Base-by-base conservation (phyloP, 1,140 invertebrate genomes). In the Palaemon carinicauda region DNA sequence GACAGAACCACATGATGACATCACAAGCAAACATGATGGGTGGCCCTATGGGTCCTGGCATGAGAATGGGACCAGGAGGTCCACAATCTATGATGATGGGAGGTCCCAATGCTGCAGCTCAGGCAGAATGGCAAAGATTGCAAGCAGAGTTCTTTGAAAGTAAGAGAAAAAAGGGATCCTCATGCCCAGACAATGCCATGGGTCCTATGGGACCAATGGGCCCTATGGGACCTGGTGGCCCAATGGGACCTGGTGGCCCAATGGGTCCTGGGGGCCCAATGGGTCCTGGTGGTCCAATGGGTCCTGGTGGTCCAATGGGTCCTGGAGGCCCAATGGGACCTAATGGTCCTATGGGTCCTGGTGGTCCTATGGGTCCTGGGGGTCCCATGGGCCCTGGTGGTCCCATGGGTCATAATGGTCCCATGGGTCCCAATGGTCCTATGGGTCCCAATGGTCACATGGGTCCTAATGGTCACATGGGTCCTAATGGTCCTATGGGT, bases 81-180 rank as follows among this genome's bases (percentile, higher is more conserved):
- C 94, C 94, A 82, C 92, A 94, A 92, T 93, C 93, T 89, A 90
- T 90, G 50, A 93, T 93, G 89, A 89, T 90, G 86, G 87, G 82
- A n/a, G 89, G 89, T 53, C 87, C 80, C 24, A 87, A 82, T 24
- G 83, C 89, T 91, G 92, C 85, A 90, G 92, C 92, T 65, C 95
- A 94, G 91, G 94, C 96, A 91, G 96, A 97, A 91, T 98, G 97
- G 97, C 95, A 96, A 89, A 97, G 97, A 91, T 92, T 98, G 75
- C 96, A 97, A 90, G 94, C 95, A 90, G 95, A 96, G 90, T 96
- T 96, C 92, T 94, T 95, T 90, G 96, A 96, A 89, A 95, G 93
- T 71, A 92, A 93, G 87, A 92, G 92, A 90, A 93, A 93, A 90
- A 93, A 91, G 86, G 94, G 94, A 87, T 94, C 93, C 17, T 19